phyloP scores from a whole-genome alignment of 2,888 invertebrate genomes.

The Arge pagana region DNA sequence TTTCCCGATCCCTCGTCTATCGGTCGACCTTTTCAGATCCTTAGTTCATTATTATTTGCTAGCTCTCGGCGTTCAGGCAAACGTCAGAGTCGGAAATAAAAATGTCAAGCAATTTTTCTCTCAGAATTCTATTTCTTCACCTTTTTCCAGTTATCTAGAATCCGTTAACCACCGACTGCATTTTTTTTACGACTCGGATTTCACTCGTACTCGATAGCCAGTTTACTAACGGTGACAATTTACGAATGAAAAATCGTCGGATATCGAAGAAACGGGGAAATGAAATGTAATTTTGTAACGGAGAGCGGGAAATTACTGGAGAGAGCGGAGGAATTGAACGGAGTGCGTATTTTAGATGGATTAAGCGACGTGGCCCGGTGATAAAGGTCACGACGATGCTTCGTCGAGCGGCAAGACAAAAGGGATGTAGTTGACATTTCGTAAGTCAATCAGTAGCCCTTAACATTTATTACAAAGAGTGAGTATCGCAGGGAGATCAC shows the following conservation, averaged over 20 bases:
- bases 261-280: not conserved
- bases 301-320: not conserved
- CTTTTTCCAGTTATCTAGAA: too few species aligned
- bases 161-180: too few species aligned
- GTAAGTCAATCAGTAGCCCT: constrained; percentile 20
- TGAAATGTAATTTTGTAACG: not conserved
- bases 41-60: too few species aligned
- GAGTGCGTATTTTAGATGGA: too few species aligned
- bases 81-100: too few species aligned
- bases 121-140: too few species aligned
- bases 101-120: too few species aligned
- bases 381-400: constrained; percentile 22
- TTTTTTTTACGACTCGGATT: not conserved
- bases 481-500: not conserved
- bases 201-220: not conserved
- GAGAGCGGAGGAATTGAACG: too few species aligned
- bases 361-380: constrained; percentile 7
- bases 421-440: constrained; percentile 23
- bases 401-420: constrained; percentile 23
- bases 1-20: too few species aligned
- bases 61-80: too few species aligned
- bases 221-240: not conserved
- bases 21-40: too few species aligned
- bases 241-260: not conserved
- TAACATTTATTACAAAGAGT: constrained; percentile 26